phyloP scores from a whole-genome alignment of 92 coral and sea anemone species.

The Anthopleura xanthogrammica region DNA sequence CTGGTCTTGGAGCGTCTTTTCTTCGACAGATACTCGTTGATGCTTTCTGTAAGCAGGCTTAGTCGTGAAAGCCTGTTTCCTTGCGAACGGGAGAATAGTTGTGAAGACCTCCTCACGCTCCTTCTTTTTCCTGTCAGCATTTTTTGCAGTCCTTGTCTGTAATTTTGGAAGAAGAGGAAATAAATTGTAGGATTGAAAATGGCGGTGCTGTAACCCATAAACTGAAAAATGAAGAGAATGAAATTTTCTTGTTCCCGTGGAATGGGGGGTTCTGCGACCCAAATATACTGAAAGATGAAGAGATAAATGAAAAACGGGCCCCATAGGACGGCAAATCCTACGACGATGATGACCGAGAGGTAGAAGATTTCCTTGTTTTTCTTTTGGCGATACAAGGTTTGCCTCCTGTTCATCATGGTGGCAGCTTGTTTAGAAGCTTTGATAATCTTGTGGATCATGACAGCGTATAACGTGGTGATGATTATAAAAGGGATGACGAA shows the following conservation, averaged over 20 bases:
- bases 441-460: background rate
- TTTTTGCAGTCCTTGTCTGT: background rate
- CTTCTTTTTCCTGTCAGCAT: background rate
- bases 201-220: background rate
- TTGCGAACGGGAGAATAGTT: background rate
- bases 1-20: background rate
- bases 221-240: background rate
- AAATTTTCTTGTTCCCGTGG: background rate
- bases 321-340: background rate
- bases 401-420: background rate
- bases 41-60: background rate
- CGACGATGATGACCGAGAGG: background rate
- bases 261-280: background rate
- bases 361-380: background rate
- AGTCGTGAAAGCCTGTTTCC: background rate
- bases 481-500: background rate
- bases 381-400: background rate
- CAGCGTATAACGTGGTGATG: background rate
- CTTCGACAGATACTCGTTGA: background rate
- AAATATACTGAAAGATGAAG: background rate
- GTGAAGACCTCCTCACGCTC: background rate
- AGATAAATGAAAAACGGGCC: background rate
- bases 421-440: background rate
- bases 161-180: background rate
- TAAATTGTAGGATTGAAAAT: background rate